phyloP scores from a whole-genome alignment of 2,113 vertebrate genomes.

The Columbina picui region DNA sequence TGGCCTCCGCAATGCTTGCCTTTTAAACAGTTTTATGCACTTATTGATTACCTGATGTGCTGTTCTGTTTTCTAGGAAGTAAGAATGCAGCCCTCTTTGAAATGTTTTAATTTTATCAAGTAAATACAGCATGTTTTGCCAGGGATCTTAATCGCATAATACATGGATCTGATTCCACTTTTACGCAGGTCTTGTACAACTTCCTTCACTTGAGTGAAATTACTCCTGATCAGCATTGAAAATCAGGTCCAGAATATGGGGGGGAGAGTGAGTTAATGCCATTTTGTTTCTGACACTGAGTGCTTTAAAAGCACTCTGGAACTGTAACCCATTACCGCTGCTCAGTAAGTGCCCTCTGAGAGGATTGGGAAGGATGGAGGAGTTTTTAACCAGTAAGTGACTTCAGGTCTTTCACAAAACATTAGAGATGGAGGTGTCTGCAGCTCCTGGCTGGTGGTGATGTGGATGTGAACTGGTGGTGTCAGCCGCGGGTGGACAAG shows the following conservation, averaged over 20 bases:
- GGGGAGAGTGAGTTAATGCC: constrained; percentile 29
- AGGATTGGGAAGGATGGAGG: constrained; percentile 15
- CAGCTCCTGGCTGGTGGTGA: neutral
- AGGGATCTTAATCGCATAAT: constrained; percentile 12
- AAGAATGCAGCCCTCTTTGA: constrained; percentile 25
- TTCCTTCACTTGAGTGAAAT: constrained; percentile 22
- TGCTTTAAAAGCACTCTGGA: constrained; percentile 54
- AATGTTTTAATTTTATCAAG: constrained; percentile 63
- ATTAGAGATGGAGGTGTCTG: neutral
- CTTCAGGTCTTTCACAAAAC: neutral
- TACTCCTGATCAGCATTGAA: constrained; percentile 19
- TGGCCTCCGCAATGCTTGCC: constrained; percentile 30
- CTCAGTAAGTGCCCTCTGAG: constrained; percentile 44
- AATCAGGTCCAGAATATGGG: neutral
- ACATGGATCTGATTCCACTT: neutral
- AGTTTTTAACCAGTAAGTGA: constrained; percentile 35
- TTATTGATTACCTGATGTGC: constrained; percentile 64
- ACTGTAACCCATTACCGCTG: constrained; percentile 44
- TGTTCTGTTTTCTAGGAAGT: constrained; percentile 58
- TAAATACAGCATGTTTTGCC: constrained; percentile 53
- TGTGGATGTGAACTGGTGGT: accelerated
- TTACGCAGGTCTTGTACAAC: neutral
- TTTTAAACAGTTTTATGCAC: constrained; percentile 52
- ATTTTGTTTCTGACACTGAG: constrained; percentile 46
- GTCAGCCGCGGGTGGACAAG: neutral